These are phyloP conservation scores for Pristionchus pacificus DNA, from an alignment of 1,140 invertebrate species.

Conservation along the genomic window DNA sequence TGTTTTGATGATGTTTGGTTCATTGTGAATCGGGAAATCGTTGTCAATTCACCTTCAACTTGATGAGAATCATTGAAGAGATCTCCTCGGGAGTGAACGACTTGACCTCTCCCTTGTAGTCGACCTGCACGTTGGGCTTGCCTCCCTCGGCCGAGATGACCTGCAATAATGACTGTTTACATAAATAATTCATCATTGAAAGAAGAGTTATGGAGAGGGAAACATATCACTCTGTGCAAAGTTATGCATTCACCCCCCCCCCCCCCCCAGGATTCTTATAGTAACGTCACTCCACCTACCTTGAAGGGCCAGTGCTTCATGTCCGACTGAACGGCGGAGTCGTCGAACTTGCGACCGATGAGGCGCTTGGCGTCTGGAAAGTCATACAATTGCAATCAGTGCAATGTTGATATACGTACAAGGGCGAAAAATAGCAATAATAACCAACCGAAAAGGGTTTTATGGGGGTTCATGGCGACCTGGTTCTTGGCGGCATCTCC, in stretches of 20 bases:
- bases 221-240: not conserved
- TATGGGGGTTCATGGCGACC: conserved; percentile 76
- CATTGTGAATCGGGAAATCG: conserved; percentile 57
- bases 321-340: conserved; percentile 79
- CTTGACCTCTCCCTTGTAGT: conserved; percentile 34
- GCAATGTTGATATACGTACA: not conserved
- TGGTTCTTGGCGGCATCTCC: conserved; percentile 91
- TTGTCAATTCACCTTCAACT: conserved; percentile 63
- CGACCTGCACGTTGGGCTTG: conserved; percentile 32
- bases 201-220: not conserved
- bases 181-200: conserved; percentile 3
- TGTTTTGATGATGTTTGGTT: conserved; percentile 69
- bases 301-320: conserved; percentile 87
- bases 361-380: conserved; percentile 72
- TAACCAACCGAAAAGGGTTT: conserved; percentile 65
- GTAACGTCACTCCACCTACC: conserved; percentile 19
- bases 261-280: too few relatives aligned
- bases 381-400: not conserved
- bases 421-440: not conserved
- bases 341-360: conserved; percentile 86
- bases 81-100: conserved; percentile 64
- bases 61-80: conserved; percentile 74
- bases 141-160: conserved; percentile 9
- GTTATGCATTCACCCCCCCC: too few relatives aligned
- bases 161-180: conserved; percentile 64